Conservation (phyloP, 2,888 invertebrate genomes). For the Drosophila emarginata region DNA sequence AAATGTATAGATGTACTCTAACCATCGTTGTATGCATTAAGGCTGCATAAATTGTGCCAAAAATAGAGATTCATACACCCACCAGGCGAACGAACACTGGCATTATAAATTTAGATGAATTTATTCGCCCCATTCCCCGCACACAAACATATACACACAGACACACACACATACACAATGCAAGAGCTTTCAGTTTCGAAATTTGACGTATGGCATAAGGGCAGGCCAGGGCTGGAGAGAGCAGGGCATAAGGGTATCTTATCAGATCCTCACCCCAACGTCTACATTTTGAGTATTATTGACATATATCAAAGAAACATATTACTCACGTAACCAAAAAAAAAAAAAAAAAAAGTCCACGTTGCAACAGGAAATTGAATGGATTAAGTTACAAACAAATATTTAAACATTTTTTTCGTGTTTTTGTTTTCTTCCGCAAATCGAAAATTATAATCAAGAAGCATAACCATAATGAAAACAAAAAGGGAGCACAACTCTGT, state of each 20-base stretch:
- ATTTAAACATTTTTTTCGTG: slow-evolving; percentile 24
- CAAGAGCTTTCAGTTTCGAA: not conserved
- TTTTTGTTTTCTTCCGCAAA: slow-evolving; percentile 15
- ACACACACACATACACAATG: too few species aligned
- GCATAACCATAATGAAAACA: not conserved
- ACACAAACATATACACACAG: too few species aligned
- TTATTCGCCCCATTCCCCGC: not conserved
- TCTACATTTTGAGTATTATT: not conserved
- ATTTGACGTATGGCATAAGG: not conserved
- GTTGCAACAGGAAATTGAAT: slow-evolving; percentile 29
- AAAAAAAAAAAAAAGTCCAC: not conserved
- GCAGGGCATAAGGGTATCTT: not conserved
- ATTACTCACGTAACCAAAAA: not conserved
- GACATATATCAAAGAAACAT: not conserved
- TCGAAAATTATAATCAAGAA: slow-evolving; percentile 19
- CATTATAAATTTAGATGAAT: not conserved
- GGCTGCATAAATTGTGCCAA: slow-evolving; percentile 14
- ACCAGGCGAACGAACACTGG: too few species aligned
- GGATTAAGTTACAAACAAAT: slow-evolving; percentile 38
- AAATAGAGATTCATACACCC: not conserved
- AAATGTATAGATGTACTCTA: not conserved
- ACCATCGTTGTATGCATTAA: slow-evolving; percentile 10
- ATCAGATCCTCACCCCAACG: not conserved
- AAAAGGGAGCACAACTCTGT: slow-evolving; percentile 24
- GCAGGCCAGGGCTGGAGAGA: not conserved